Conservation (phyloP, 2,888 invertebrate species). For the Drosophila parthenogenetica region DNA sequence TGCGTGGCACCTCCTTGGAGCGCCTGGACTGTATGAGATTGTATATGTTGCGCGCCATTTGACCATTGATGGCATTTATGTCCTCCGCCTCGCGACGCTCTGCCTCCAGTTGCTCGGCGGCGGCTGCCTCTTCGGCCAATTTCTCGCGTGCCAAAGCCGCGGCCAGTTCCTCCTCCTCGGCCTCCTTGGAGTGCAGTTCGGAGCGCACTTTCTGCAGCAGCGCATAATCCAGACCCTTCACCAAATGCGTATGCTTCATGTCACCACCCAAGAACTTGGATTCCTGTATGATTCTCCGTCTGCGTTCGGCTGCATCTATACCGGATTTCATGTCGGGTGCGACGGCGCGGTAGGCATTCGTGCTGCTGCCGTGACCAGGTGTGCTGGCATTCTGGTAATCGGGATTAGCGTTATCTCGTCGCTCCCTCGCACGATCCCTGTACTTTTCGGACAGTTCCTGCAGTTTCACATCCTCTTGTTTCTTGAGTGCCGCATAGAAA, state of each 20-base stretch:
- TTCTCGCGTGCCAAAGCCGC: constrained; percentile 86
- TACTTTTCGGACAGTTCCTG: constrained; percentile 97
- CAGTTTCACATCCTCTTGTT: constrained; percentile 97
- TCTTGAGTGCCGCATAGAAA: constrained; percentile 96
- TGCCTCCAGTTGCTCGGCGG: constrained; percentile 84
- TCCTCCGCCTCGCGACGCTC: constrained; percentile 89
- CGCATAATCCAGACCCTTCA: constrained; percentile 98
- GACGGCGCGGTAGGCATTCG: constrained; percentile 90
- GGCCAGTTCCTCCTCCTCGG: constrained; percentile 91
- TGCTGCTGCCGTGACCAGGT: constrained; percentile 86
- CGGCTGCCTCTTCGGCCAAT: constrained; percentile 82
- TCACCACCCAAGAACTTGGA: constrained; percentile 99
- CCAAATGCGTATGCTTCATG: constrained; percentile 99
- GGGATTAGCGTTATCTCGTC: constrained; percentile 93
- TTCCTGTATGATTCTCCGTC: constrained; percentile 98
- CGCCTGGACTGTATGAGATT: constrained; percentile 86
- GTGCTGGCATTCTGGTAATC: constrained; percentile 93
- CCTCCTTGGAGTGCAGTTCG: constrained; percentile 92
- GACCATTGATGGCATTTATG: constrained; percentile 88
- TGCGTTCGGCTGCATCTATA: constrained; percentile 96
- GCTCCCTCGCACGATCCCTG: constrained; percentile 94
- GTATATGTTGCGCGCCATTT: constrained; percentile 90
- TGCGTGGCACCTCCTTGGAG: constrained; percentile 91
- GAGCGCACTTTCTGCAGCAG: constrained; percentile 96
- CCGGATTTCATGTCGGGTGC: constrained; percentile 98